phyloP scores from a whole-genome alignment of 2,888 invertebrate genomes.

The Meteorus colon region DNA sequence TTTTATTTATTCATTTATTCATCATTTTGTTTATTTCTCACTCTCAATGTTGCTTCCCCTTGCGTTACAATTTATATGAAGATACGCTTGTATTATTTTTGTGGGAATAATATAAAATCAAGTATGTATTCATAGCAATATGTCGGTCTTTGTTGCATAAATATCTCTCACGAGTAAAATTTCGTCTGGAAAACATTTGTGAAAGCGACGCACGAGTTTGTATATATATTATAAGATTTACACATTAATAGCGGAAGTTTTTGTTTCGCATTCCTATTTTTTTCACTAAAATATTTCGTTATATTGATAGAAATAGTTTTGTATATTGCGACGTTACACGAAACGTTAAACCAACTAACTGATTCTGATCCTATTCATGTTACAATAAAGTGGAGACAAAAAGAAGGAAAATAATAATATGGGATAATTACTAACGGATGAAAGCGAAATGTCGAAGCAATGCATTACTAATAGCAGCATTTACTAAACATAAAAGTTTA shows the following conservation, averaged over 20 bases:
- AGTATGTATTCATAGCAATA: constrained; percentile 26
- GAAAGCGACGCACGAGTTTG: constrained; percentile 46
- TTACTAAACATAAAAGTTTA: constrained; percentile 5
- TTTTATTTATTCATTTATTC: constrained; percentile 16
- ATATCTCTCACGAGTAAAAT: constrained; percentile 48
- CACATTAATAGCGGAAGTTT: constrained; percentile 2
- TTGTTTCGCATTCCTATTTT: neutral
- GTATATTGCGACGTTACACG: neutral
- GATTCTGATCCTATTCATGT: neutral
- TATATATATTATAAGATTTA: constrained; percentile 10
- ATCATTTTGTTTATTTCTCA: neutral
- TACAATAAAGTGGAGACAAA: neutral
- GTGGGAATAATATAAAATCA: constrained; percentile 36
- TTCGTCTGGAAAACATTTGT: constrained; percentile 49
- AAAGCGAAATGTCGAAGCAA: neutral
- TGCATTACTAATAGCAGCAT: neutral
- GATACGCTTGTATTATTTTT: constrained; percentile 29
- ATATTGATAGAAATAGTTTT: neutral
- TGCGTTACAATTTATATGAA: neutral
- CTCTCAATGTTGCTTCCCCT: constrained; percentile 1
- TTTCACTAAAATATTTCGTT: neutral
- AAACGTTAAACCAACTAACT: neutral
- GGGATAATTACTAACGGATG: neutral
- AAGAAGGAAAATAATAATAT: neutral
- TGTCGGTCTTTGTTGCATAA: constrained; percentile 51